phyloP scores from a whole-genome alignment of 2,113 vertebrate genomes.

The Noctilio leporinus region DNA sequence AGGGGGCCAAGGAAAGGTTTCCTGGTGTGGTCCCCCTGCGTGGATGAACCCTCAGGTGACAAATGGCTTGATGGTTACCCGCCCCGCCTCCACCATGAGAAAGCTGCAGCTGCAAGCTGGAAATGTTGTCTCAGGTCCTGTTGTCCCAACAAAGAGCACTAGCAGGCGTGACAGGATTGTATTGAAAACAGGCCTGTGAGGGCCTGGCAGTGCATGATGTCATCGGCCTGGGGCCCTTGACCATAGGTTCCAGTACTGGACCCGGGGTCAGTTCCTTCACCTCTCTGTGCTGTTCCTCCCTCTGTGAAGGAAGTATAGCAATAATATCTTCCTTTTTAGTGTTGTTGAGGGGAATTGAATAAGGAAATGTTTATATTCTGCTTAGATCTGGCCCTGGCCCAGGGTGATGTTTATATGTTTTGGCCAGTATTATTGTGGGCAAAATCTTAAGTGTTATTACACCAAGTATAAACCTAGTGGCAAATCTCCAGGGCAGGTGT shows the following conservation, averaged over 20 bases:
- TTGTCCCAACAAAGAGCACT: neutral
- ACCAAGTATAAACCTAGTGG: neutral
- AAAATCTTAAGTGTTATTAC: neutral
- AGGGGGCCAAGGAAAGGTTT: neutral
- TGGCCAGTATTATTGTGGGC: rapidly evolving
- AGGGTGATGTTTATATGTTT: rapidly evolving
- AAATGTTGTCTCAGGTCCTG: neutral
- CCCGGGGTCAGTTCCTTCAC: neutral
- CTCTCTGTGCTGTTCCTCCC: neutral
- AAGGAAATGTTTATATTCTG: neutral
- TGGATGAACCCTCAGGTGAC: neutral
- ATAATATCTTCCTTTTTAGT: neutral
- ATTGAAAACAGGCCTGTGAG: neutral
- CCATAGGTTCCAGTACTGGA: neutral
- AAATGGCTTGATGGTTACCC: neutral
- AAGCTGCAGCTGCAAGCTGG: neutral
- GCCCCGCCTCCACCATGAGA: rapidly evolving
- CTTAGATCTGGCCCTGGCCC: neutral
- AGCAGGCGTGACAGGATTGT: neutral
- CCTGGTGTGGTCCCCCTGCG: neutral
- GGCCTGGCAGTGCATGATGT: rapidly evolving
- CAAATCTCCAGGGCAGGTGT: rapidly evolving
- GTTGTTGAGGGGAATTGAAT: rapidly evolving
- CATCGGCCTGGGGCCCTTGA: neutral
- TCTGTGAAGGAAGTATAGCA: neutral